Evolutionary conservation across 2,797 vertebrate species (phyloP).

Genomic region (Epinephelus malabaricus): DNA sequence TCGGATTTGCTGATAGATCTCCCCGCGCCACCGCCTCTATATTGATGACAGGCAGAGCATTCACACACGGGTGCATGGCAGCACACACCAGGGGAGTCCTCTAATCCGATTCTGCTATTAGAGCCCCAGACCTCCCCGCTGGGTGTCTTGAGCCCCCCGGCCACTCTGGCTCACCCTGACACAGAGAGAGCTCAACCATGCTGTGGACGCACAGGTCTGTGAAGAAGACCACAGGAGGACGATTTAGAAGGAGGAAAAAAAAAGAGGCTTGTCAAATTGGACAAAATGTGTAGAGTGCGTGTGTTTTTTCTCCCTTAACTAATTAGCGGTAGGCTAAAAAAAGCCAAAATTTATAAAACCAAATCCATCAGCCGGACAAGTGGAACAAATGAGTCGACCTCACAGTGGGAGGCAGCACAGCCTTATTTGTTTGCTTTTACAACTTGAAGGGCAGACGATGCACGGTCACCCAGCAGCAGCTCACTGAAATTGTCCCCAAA

Average conservation of each 20-base stretch:
- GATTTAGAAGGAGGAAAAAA: constrained; percentile 58
- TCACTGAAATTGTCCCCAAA: constrained; percentile 65
- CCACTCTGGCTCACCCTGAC: constrained; percentile 68
- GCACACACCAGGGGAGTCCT: constrained; percentile 76
- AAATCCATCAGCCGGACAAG: constrained; percentile 88
- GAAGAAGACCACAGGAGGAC: constrained; percentile 70
- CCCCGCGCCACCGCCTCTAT: constrained; percentile 69
- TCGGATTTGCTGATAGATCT: constrained; percentile 83
- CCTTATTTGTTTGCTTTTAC: constrained; percentile 84
- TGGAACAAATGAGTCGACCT: constrained; percentile 86
- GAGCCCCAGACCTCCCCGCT: constrained; percentile 82
- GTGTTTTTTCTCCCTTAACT: constrained; percentile 69
- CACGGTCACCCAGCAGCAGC: constrained; percentile 68
- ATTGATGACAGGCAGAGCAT: constrained; percentile 84
- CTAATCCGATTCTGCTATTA: constrained; percentile 84
- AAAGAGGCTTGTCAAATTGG: constrained; percentile 64
- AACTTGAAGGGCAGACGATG: constrained; percentile 83
- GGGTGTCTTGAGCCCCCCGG: constrained; percentile 79
- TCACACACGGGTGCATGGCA: constrained; percentile 72
- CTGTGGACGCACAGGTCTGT: constrained; percentile 65
- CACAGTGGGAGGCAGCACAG: constrained; percentile 71
- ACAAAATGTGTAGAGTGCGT: constrained; percentile 61
- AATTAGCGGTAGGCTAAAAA: constrained; percentile 86
- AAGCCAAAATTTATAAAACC: constrained; percentile 83
- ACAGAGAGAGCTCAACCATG: constrained; percentile 56